A percentile compares a stretch with the other conserved stretches of the same genome.
phyloP scores from a whole-genome alignment of 2,797 vertebrate species.

The Cossypha caffra region DNA sequence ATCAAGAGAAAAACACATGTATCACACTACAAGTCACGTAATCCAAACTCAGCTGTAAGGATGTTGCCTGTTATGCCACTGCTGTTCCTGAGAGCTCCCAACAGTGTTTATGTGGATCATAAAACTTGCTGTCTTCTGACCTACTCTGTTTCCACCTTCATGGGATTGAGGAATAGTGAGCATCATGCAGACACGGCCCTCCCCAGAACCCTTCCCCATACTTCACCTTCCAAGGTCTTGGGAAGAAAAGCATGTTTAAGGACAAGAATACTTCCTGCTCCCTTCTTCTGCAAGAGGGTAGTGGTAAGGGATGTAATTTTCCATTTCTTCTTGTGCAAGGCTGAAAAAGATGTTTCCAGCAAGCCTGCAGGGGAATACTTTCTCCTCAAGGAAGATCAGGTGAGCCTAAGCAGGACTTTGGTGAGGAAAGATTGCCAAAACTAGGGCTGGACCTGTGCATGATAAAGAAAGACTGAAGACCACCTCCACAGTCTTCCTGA shows the following conservation, averaged over 20 bases:
- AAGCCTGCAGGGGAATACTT: neutral
- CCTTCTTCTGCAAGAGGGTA: neutral
- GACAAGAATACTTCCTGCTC: neutral
- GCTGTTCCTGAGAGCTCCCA: neutral
- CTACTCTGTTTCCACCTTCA: neutral
- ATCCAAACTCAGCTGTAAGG: neutral
- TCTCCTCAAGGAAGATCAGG: neutral
- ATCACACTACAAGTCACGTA: neutral
- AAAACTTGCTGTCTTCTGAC: neutral
- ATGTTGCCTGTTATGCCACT: neutral
- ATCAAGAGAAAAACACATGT: neutral
- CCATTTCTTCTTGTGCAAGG: neutral
- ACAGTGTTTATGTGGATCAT: neutral
- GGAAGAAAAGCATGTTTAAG: neutral
- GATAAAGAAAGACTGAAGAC: neutral
- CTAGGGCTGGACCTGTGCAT: neutral
- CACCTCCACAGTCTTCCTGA: neutral
- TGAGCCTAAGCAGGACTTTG: neutral
- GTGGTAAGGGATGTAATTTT: neutral
- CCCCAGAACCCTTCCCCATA: neutral
- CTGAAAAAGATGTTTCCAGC: neutral
- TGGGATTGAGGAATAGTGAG: rapidly evolving
- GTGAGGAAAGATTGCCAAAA: neutral
- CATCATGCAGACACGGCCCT: neutral
- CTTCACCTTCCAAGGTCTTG: neutral